These are phyloP conservation scores for Spinibarbus caldwelli DNA, from an alignment of 2,797 vertebrate species.

Conservation along the genomic window DNA sequence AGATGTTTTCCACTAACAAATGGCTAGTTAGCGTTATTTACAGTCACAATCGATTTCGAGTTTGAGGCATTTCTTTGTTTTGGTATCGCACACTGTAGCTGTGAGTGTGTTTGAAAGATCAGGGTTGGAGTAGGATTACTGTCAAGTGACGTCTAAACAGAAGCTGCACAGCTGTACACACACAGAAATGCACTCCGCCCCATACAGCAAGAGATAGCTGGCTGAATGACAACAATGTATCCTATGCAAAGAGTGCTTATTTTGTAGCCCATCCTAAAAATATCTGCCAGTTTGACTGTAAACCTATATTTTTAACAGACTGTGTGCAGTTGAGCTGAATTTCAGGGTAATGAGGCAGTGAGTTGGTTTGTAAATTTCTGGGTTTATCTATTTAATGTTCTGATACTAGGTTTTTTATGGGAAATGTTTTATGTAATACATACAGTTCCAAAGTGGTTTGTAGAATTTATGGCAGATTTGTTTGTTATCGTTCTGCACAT, in stretches of 20 bases:
- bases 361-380: slow-evolving; percentile 31
- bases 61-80: slow-evolving; percentile 28
- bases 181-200: not conserved
- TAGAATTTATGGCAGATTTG: slow-evolving; percentile 44
- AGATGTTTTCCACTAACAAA: slow-evolving; percentile 39
- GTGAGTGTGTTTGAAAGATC: slow-evolving; percentile 39
- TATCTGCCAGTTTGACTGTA: slow-evolving; percentile 1
- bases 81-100: not conserved
- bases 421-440: slow-evolving; percentile 35
- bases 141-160: slow-evolving; percentile 37
- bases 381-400: slow-evolving; percentile 38
- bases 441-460: slow-evolving; percentile 34
- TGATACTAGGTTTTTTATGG: slow-evolving; percentile 21
- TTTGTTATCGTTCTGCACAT: slow-evolving; percentile 44
- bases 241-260: not conserved
- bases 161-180: slow-evolving; percentile 47
- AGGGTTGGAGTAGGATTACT: slow-evolving; percentile 47
- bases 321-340: not conserved
- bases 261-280: slow-evolving; percentile 24
- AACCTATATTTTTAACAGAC: slow-evolving; percentile 12
- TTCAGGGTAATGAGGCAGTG: slow-evolving; percentile 15
- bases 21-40: slow-evolving; percentile 38
- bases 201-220: slow-evolving; percentile 3
- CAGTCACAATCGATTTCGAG: slow-evolving; percentile 5
- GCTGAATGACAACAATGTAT: slow-evolving; percentile 25